Evolutionary conservation across 2,113 vertebrate species (phyloP), one percentile per base, ranked within the genome.

Genomic region (Balaenoptera acutorostrata): DNA sequence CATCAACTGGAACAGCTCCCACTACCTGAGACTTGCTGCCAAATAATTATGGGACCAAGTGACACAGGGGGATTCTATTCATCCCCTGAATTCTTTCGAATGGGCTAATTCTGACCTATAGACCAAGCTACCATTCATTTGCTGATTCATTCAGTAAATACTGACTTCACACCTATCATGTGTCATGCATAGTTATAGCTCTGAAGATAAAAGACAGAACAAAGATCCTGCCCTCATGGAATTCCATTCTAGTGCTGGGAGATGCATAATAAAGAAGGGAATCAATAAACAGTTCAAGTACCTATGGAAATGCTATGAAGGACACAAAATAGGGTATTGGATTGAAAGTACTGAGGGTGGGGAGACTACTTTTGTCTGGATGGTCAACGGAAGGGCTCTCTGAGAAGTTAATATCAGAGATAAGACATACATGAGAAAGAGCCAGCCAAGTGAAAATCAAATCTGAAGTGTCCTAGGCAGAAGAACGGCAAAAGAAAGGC

Each of bases 161-260:
- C 0, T 57, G 25, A 33, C 5, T 5, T 33, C 57, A 6, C 23
- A 23, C 18, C 6, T 15, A 27, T 46, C 1, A 5, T 0, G 17
- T 1, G 3, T 6, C n/a, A 10, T 33, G 31, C 27, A 13, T 2
- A 1, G 29, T 41, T 29, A 69, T 7, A 49, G 49, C 63, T 46
- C 29, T 41, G 36, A 93, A 72, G 41, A 23, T 31, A 90, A 66
- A 83, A 20, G 33, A 69, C 17, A 87, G 23, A 69, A 59, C 18
- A 49, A 52, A 71, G 63, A 31, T 46, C 39, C 8, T 92, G 7
- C 21, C 44, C 39, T 82, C 55, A 7, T 0, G 6, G 15, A 85
- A 95, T 39, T 39, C 9, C 52, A 82, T 33, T 27, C 61, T 72
- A n/a, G 11, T 21, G 91, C 71, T 69, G 63, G 69, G 69, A 74